Conservation (phyloP, 2,888 invertebrate genomes). For the Cylloceria caligata region DNA sequence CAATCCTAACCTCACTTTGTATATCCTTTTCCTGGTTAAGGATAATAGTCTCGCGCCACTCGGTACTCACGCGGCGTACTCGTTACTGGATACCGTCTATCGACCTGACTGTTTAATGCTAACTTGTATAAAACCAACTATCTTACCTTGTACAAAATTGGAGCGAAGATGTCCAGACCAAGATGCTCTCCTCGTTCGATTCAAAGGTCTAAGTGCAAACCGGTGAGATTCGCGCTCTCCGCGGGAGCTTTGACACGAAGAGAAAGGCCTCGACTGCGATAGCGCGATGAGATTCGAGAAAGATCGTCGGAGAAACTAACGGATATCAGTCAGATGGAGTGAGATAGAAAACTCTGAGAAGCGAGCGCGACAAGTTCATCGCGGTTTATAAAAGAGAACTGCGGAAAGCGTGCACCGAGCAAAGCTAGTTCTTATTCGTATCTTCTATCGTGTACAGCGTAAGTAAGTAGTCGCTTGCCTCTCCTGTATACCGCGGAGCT, state of each 20-base stretch:
- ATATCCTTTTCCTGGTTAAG: slow-evolving; percentile 41
- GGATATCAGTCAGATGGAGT: slow-evolving; percentile 33
- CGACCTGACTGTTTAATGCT: slow-evolving; percentile 22
- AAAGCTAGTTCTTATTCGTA: slow-evolving; percentile 72
- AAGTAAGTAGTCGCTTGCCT: slow-evolving; percentile 68
- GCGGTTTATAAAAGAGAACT: slow-evolving; percentile 60
- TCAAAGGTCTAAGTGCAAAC: slow-evolving; percentile 66
- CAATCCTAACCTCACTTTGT: not conserved
- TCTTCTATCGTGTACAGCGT: slow-evolving; percentile 69
- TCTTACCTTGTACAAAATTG: slow-evolving; percentile 55
- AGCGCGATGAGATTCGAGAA: slow-evolving; percentile 40
- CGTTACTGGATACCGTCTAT: slow-evolving; percentile 28
- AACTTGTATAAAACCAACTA: not conserved
- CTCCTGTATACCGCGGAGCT: slow-evolving; percentile 5
- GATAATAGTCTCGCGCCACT: not conserved
- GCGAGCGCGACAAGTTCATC: slow-evolving; percentile 63
- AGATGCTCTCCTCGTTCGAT: slow-evolving; percentile 45
- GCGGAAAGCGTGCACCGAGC: slow-evolving; percentile 19
- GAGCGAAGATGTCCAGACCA: slow-evolving; percentile 40
- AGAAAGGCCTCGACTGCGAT: slow-evolving; percentile 51
- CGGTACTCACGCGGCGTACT: slow-evolving; percentile 22
- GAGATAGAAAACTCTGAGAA: slow-evolving; percentile 49
- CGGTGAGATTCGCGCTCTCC: slow-evolving; percentile 55
- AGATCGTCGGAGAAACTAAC: slow-evolving; percentile 58
- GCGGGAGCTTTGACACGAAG: slow-evolving; percentile 64